Percentiles rank a stretch among this genome's conserved stretches.
Evolutionary conservation across 2,888 invertebrate species (phyloP).

Genomic region (Anthrax anthrax): DNA sequence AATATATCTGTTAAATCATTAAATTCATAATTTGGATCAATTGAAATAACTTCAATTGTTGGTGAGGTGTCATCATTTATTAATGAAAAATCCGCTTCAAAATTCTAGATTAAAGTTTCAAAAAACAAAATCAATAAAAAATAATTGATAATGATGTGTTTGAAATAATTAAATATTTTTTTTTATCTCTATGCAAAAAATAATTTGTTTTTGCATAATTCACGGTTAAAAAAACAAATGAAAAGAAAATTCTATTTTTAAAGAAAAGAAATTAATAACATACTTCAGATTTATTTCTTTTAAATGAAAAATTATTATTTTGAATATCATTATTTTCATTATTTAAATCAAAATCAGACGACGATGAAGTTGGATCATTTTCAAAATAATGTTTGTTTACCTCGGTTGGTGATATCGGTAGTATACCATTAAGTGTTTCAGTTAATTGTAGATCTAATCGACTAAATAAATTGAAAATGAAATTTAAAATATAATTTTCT

Average conservation of each 20-base stretch:
- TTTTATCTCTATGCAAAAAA: too few relatives aligned
- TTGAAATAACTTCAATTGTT: constrained; percentile 20
- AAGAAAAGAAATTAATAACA: not conserved
- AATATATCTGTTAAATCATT: constrained; percentile 16
- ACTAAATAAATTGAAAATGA: constrained; percentile 7
- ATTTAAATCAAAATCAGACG: not conserved
- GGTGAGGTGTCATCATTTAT: constrained; percentile 13
- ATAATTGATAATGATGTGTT: too few relatives aligned
- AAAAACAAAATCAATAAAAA: too few relatives aligned
- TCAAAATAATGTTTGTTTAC: constrained; percentile 9
- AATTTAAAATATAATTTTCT: not conserved
- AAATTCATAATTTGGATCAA: constrained; percentile 21
- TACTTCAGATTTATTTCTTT: not conserved
- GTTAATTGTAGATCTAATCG: constrained; percentile 24
- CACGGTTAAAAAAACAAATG: too few relatives aligned
- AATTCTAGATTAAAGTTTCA: not conserved
- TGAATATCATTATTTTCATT: not conserved
- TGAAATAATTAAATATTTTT: too few relatives aligned
- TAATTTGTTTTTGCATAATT: too few relatives aligned
- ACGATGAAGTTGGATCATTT: not conserved
- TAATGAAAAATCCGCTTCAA: not conserved
- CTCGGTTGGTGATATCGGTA: constrained; percentile 26
- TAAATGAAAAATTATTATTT: not conserved
- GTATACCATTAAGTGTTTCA: constrained; percentile 30
- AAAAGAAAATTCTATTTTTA: too few relatives aligned